Conservation (phyloP, 2,113 vertebrate species). For the Pao palembangensis region DNA sequence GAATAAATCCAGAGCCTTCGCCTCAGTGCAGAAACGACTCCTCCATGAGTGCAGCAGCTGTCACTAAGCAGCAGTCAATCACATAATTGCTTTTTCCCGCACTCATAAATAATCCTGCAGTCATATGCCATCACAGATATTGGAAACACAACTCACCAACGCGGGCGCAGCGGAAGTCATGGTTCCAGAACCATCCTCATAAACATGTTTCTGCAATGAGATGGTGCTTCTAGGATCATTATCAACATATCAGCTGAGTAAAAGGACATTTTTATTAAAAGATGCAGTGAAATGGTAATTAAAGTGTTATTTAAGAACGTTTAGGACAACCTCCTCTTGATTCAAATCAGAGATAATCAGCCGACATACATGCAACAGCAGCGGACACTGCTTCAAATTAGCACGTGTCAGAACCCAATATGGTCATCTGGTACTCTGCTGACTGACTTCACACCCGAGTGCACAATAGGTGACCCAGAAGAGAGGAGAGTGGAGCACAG, state of each 20-base stretch:
- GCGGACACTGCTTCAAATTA: background rate
- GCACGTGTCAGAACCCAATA: slow-evolving; percentile 7
- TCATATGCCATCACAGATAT: slow-evolving; percentile 24
- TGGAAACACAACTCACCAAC: slow-evolving; percentile 29
- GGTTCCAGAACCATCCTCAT: background rate
- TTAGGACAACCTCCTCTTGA: too few relatives aligned
- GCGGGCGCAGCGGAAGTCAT: slow-evolving; percentile 8
- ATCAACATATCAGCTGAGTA: background rate
- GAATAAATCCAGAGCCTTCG: slow-evolving; percentile 25
- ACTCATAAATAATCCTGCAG: slow-evolving; percentile 39
- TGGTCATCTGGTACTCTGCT: slow-evolving; percentile 62
- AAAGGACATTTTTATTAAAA: too few relatives aligned
- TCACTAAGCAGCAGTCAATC: slow-evolving; percentile 44
- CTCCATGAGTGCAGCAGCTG: slow-evolving; percentile 36
- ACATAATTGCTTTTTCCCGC: slow-evolving; percentile 50
- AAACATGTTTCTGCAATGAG: background rate
- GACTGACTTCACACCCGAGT: slow-evolving; percentile 64
- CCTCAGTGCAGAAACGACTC: slow-evolving; percentile 36
- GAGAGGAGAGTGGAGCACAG: slow-evolving; percentile 29
- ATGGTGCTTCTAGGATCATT: background rate
- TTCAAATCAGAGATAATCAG: background rate
- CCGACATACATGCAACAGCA: background rate
- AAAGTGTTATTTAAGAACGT: too few relatives aligned
- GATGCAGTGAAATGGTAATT: too few relatives aligned
- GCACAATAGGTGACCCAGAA: slow-evolving; percentile 70